These are phyloP conservation scores for Cataglyphis albicans DNA, from an alignment of 2,888 invertebrate genomes.

Conservation along the genomic window DNA sequence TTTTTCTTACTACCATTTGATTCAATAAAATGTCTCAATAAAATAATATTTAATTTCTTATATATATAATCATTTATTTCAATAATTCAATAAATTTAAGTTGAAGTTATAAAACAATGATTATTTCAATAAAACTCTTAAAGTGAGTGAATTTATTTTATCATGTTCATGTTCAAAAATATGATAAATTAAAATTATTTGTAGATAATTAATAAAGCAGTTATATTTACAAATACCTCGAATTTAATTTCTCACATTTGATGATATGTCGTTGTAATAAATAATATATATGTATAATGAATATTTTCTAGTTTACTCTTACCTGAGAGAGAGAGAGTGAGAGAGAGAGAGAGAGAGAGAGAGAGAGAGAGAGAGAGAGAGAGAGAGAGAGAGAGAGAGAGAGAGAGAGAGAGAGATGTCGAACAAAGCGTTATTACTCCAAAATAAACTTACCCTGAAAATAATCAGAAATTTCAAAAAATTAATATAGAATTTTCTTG, in stretches of 20 bases:
- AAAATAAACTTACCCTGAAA: background rate
- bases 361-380: too few relatives aligned
- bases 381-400: too few relatives aligned
- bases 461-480: background rate
- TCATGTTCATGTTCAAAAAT: background rate
- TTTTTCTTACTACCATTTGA: background rate
- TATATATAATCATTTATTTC: conserved; percentile 82
- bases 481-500: background rate
- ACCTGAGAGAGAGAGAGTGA: background rate
- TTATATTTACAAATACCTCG: background rate
- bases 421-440: background rate
- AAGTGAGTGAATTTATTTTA: conserved; percentile 85
- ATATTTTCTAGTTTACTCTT: background rate
- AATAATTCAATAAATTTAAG: conserved; percentile 96
- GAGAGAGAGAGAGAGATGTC: too few relatives aligned
- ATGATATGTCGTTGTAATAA: background rate
- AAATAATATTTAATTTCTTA: background rate
- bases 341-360: too few relatives aligned
- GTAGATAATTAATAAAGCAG: background rate
- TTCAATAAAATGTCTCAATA: background rate
- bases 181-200: background rate
- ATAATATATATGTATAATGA: background rate
- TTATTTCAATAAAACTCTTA: conserved; percentile 90
- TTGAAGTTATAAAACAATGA: conserved; percentile 92
- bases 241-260: background rate